phyloP scores from a whole-genome alignment of 2,113 vertebrate species.

The Isurus oxyrinchus region DNA sequence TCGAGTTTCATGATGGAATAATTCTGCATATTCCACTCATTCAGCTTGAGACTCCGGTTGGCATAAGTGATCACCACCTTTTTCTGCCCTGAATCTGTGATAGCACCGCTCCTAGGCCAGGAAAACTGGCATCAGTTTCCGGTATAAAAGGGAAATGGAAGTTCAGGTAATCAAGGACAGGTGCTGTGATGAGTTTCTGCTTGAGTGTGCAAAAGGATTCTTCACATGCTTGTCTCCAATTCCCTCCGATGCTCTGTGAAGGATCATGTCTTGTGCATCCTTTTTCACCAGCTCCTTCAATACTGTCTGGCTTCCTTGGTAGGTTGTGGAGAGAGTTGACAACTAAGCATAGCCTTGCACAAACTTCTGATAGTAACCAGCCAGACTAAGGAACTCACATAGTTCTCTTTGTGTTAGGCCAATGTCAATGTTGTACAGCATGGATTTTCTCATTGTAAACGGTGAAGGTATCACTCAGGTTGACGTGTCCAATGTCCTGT shows the following conservation, averaged over 20 bases:
- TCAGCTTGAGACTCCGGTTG: no score
- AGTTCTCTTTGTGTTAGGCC: no score
- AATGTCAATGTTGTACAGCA: no score
- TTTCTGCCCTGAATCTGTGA: not conserved
- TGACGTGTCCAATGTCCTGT: no score
- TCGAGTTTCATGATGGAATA: no score
- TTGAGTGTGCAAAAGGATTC: not conserved
- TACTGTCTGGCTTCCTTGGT: not conserved
- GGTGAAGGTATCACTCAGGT: no score
- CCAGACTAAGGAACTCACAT: not conserved
- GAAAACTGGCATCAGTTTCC: not conserved
- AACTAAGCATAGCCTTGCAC: not conserved
- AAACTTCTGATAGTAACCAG: not conserved
- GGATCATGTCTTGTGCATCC: not conserved
- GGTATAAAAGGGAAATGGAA: not conserved
- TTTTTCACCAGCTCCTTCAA: not conserved
- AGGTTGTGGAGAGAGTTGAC: not conserved
- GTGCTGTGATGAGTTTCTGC: not conserved
- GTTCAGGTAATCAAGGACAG: not conserved
- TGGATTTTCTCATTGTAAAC: not conserved
- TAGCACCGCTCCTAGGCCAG: not conserved
- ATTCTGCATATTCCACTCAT: no score
- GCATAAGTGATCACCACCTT: not conserved
- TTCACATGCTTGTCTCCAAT: not conserved
- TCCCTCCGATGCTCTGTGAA: not conserved